Conservation (phyloP, 2,113 vertebrate species). For the Mustelus asterias region DNA sequence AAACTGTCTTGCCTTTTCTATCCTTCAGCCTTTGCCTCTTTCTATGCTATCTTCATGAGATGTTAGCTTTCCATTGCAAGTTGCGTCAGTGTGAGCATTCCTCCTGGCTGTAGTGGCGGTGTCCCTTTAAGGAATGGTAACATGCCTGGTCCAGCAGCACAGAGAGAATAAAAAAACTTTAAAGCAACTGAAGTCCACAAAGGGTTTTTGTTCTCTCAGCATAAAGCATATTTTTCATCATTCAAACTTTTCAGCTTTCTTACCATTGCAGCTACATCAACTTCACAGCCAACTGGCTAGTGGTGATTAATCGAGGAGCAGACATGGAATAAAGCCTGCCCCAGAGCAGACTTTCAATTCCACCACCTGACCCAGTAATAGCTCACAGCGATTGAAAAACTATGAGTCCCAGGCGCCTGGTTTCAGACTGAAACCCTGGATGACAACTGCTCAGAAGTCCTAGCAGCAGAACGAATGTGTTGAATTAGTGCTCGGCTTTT, state of each 20-base stretch:
- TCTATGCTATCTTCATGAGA: background rate
- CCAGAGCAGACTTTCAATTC: conserved; percentile 27
- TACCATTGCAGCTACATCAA: conserved; percentile 7
- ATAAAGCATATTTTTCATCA: conserved; percentile 22
- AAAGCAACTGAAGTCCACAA: background rate
- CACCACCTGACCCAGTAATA: conserved; percentile 20
- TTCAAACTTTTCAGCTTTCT: conserved; percentile 30
- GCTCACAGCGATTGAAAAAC: conserved; percentile 28
- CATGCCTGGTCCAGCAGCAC: background rate
- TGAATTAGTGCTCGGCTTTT: conserved; percentile 51
- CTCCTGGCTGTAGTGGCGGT: background rate
- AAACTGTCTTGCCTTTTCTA: background rate
- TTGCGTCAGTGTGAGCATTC: background rate
- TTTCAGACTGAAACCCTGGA: conserved; percentile 31
- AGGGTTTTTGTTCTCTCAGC: conserved; percentile 3
- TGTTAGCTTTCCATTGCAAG: background rate
- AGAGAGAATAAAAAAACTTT: background rate
- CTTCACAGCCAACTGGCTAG: conserved; percentile 11
- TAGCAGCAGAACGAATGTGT: conserved; percentile 24
- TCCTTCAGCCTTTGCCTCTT: background rate
- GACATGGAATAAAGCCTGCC: background rate
- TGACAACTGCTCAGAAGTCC: conserved; percentile 30
- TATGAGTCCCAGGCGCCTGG: conserved; percentile 17
- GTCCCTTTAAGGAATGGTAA: background rate
- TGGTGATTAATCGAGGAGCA: background rate